phyloP scores from a whole-genome alignment of 2,797 vertebrate species.

The Selene dorsalis region DNA sequence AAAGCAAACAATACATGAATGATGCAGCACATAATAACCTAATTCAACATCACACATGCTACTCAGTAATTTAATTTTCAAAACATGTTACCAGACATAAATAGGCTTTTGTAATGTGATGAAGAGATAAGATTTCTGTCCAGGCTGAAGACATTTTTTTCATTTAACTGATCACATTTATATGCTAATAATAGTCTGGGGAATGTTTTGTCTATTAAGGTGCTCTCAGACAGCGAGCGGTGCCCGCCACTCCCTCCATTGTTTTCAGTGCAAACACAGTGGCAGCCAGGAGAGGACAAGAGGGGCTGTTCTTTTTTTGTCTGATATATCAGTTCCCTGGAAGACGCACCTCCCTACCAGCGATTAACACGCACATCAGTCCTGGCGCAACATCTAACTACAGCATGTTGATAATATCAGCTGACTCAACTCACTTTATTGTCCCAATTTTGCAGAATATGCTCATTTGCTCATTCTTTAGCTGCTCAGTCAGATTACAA shows the following conservation, averaged over 20 bases:
- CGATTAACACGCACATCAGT: not conserved
- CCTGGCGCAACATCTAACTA: not conserved
- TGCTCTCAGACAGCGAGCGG: not conserved
- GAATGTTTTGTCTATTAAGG: slow-evolving; percentile 24
- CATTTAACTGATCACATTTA: not conserved
- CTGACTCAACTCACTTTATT: not conserved
- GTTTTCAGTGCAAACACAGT: slow-evolving; percentile 38
- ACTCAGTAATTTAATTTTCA: not conserved
- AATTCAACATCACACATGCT: not conserved
- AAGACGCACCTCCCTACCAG: not conserved
- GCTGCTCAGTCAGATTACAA: not conserved
- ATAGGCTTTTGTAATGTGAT: not conserved
- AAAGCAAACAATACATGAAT: not conserved
- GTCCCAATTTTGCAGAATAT: not conserved
- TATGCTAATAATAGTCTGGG: not conserved
- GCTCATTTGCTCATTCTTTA: not conserved
- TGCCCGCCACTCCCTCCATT: slow-evolving; percentile 33
- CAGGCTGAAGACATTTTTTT: not conserved
- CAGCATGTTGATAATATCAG: not conserved
- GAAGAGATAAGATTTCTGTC: not conserved
- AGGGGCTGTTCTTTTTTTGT: not conserved
- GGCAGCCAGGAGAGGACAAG: not conserved
- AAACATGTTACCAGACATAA: not conserved
- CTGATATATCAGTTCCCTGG: not conserved
- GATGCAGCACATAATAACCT: not conserved